phyloP scores from a whole-genome alignment of 2,888 invertebrate species.

The Sthenelais limicola region DNA sequence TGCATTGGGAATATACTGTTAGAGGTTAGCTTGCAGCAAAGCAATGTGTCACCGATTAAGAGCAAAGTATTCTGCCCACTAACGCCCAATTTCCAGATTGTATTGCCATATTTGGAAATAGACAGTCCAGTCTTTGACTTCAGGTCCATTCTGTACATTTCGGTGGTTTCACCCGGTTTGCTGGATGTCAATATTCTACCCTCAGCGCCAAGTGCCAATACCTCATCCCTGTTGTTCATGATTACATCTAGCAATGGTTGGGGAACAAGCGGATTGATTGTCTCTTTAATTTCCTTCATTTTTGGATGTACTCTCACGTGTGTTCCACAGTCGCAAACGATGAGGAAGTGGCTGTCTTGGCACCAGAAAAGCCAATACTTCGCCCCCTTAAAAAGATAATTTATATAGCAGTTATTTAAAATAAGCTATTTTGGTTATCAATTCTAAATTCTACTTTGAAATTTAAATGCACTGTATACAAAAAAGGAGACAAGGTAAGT shows the following conservation, averaged over 20 bases:
- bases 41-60: conserved; percentile 12
- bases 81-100: conserved; percentile 13
- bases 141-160: conserved; percentile 10
- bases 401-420: not conserved
- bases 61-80: conserved; percentile 10
- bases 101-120: conserved; percentile 23
- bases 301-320: conserved; percentile 11
- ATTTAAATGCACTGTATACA: not conserved
- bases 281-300: not conserved
- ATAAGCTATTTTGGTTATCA: not conserved
- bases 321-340: conserved; percentile 17
- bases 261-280: conserved; percentile 18
- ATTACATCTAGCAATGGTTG: conserved; percentile 13
- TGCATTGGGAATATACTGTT: conserved; percentile 31
- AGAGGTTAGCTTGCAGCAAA: conserved; percentile 31
- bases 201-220: conserved; percentile 12
- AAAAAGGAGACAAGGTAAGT: not conserved
- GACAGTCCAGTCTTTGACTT: conserved; percentile 26
- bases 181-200: conserved; percentile 2
- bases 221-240: not conserved
- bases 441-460: not conserved
- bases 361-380: conserved; percentile 27
- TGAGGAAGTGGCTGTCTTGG: not conserved
- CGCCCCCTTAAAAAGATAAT: not conserved
- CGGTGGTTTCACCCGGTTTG: not conserved